Base-by-base conservation (phyloP, 1,140 invertebrate species). In the Panagrolaimus sp. region DNA sequence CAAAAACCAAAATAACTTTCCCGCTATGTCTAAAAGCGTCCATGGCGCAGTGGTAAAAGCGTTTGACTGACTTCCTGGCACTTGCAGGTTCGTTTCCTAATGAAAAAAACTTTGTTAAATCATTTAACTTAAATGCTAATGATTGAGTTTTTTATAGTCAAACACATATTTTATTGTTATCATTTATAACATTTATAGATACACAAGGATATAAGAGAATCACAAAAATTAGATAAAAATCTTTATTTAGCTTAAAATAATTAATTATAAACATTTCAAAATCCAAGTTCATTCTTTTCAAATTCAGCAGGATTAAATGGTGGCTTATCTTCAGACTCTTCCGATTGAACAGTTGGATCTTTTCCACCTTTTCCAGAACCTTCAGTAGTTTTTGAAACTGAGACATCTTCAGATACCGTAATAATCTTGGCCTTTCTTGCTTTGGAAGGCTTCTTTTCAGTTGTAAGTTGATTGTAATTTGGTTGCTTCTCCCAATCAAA, bases 231-330 rank as follows among this genome's bases (percentile, higher is more conserved):
- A 4, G 32, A 4, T 38, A 38, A 38, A 38, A 38, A 38, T 38
- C 7, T 38, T 4, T 38, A 38, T 38, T 4, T 38, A 38, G 7
- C 7, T 4, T 38, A 38, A 38, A 38, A 4, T 7, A 58, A 58
- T 21, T 58, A 58, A 21, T n/a, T 1, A 21, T 12, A n/a, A 58
- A 58, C 28, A 21, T 21, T 26, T 69, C 44, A 69, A 52, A 69
- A 69, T 1, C 68, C 68, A 26, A 69, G 15, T 14, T 69, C 68
- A 43, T 67, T 68, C 14, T 43, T 67, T 32, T 43, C 67, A 43
- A 69, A 69, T 15, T 71, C 68, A 1, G 14, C 63, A 10, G 17
- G n/a, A 28, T 62, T 69, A 21, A 38, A 69, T 24, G 68, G 68
- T 58, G 52, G 52, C n/a, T 58, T 32, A 32, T 38, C 63, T n/a